phyloP scores from a whole-genome alignment of 2,113 vertebrate genomes.

The Numida meleagris region DNA sequence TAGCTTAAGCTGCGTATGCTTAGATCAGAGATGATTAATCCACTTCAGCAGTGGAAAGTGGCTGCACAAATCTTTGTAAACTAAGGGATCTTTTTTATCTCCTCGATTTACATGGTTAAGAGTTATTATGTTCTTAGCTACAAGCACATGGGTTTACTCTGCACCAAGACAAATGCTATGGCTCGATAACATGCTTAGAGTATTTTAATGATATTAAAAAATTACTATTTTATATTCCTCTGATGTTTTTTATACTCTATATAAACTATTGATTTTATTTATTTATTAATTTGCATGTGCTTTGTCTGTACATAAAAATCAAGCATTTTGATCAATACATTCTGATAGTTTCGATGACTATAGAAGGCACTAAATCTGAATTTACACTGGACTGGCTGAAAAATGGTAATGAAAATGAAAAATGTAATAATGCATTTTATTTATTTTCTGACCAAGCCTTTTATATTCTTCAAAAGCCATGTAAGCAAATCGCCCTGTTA shows the following conservation, averaged over 20 bases:
- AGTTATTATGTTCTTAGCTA: background rate
- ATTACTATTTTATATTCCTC: background rate
- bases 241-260: background rate
- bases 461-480: background rate
- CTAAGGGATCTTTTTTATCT: background rate
- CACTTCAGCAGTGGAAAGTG: slow-evolving; percentile 16
- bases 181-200: background rate
- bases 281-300: background rate
- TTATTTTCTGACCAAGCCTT: background rate
- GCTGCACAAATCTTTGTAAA: slow-evolving; percentile 14
- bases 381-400: background rate
- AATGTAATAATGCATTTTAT: background rate
- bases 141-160: background rate
- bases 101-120: background rate
- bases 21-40: slow-evolving; percentile 28
- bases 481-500: background rate
- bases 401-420: background rate
- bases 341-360: background rate
- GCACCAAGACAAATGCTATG: background rate
- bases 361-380: background rate
- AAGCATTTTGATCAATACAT: background rate
- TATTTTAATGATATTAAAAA: background rate
- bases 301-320: background rate
- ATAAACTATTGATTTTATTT: background rate
- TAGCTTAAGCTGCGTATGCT: background rate